These are phyloP conservation scores for Apogon hyalosoma DNA, from an alignment of 2,797 vertebrate species.

Conservation along the genomic window DNA sequence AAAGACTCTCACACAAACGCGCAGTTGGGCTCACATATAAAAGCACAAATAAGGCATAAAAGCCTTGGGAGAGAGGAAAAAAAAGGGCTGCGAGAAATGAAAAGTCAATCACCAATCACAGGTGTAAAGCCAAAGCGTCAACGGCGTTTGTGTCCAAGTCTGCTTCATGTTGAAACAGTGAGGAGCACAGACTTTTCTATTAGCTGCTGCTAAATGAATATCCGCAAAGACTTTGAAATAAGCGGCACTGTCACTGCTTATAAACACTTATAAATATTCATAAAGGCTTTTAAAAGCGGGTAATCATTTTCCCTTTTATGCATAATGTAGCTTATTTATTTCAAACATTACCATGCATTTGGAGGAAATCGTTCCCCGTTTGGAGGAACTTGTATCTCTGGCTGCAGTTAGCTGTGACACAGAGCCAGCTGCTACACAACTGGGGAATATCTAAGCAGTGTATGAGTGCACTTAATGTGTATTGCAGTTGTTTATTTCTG, in stretches of 20 bases:
- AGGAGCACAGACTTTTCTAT: constrained; percentile 45
- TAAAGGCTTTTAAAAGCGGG: constrained; percentile 78
- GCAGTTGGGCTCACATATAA: constrained; percentile 23
- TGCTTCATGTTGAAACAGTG: constrained; percentile 29
- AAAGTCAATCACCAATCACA: constrained; percentile 58
- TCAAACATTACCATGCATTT: constrained; percentile 69
- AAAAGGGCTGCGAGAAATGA: constrained; percentile 21
- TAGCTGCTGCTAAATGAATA: constrained; percentile 56
- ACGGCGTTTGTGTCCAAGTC: constrained; percentile 34
- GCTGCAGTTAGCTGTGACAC: constrained; percentile 54
- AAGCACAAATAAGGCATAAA: constrained; percentile 43
- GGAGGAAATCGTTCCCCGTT: constrained; percentile 64
- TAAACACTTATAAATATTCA: constrained; percentile 82
- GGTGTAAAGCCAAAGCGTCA: constrained; percentile 28
- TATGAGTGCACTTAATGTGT: constrained; percentile 30
- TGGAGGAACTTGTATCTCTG: constrained; percentile 62
- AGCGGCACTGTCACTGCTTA: constrained; percentile 42
- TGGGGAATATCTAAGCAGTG: constrained; percentile 12
- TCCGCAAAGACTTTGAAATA: constrained; percentile 66
- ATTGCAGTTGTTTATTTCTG: constrained; percentile 46
- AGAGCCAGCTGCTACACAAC: constrained; percentile 44
- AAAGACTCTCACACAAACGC: constrained; percentile 46
- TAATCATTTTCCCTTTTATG: constrained; percentile 80
- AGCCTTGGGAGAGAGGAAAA: background rate
- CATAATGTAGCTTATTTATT: constrained; percentile 82